These are phyloP conservation scores for Macrochelys suwanniensis DNA, from an alignment of 2,797 vertebrate genomes.

Conservation along the genomic window DNA sequence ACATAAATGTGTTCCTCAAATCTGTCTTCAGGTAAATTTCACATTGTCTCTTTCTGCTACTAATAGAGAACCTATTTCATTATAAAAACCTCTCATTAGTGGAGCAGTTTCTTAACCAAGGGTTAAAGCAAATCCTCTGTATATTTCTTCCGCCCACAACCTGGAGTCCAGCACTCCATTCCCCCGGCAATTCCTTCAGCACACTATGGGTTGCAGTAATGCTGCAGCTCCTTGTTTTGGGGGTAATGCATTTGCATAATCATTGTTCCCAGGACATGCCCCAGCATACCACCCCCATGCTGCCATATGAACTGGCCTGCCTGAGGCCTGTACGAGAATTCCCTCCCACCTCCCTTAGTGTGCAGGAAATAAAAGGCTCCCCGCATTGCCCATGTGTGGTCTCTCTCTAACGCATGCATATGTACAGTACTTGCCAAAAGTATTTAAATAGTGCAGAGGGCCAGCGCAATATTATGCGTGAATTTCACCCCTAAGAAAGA, in stretches of 20 bases:
- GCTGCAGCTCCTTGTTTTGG: background rate
- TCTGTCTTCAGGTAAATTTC: background rate
- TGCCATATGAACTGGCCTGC: fast-evolving
- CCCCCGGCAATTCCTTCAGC: background rate
- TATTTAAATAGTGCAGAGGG: background rate
- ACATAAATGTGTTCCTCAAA: background rate
- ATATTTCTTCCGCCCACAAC: background rate
- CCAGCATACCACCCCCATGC: background rate
- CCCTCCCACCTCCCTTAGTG: background rate
- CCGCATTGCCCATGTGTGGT: background rate
- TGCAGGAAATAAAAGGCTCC: background rate
- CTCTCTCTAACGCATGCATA: background rate
- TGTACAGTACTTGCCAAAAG: no score
- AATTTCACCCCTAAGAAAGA: background rate
- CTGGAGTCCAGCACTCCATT: background rate
- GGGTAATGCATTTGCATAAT: background rate
- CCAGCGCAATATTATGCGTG: background rate
- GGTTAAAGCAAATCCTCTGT: fast-evolving
- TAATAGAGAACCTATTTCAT: background rate
- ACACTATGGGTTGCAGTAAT: background rate
- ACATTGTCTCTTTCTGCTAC: background rate
- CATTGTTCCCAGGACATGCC: background rate
- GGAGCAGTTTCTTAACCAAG: background rate
- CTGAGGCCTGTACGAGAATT: background rate
- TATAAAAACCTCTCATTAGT: background rate